phyloP scores from a whole-genome alignment of 2,797 vertebrate genomes.

The Characodon lateralis region DNA sequence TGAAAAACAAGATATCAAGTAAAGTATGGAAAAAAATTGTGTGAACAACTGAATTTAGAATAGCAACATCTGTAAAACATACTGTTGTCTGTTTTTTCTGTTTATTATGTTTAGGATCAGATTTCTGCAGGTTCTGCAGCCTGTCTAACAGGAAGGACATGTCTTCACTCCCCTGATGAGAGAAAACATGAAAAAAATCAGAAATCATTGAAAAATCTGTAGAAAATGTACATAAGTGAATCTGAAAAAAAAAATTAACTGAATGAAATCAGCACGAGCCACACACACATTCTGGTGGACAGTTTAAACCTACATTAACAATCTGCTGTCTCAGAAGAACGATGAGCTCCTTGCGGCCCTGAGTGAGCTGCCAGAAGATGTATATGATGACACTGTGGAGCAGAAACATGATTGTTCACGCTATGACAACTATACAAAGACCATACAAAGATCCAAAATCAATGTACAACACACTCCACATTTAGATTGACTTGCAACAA shows the following conservation, averaged over 20 bases:
- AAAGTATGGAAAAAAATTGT: neutral
- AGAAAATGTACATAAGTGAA: neutral
- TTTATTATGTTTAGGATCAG: conserved; percentile 30
- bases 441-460: too few species aligned
- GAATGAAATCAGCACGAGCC: neutral
- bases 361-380: conserved; percentile 88
- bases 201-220: neutral
- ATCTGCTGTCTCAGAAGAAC: conserved; percentile 84
- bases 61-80: conserved; percentile 5
- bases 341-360: conserved; percentile 86
- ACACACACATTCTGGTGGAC: neutral
- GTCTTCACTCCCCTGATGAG: conserved; percentile 88
- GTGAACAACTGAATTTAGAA: neutral
- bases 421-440: neutral
- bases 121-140: conserved; percentile 74
- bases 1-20: neutral
- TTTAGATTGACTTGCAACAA: neutral
- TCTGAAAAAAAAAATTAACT: neutral
- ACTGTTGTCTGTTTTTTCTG: conserved; percentile 61
- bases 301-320: conserved; percentile 82
- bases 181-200: neutral
- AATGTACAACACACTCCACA: neutral
- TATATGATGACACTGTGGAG: conserved; percentile 84
- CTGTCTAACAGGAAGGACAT: conserved; percentile 87
- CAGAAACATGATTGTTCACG: conserved; percentile 4